Base-by-base conservation (phyloP, 2,113 vertebrate species). In the Chionodraco myersi region DNA sequence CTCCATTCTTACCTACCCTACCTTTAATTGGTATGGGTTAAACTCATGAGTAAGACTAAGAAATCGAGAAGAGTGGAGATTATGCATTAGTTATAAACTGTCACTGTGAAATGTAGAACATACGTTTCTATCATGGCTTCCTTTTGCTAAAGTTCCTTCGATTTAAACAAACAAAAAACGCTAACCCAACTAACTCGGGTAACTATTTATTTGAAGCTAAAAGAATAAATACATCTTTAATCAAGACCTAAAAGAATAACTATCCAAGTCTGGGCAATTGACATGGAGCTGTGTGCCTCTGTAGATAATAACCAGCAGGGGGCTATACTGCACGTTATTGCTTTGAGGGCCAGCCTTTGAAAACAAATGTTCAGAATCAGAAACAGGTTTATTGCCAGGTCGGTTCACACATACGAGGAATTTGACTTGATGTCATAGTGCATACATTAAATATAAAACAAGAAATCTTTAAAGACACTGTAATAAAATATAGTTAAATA, bases 301-400 rank as follows among this genome's bases (percentile, higher is more conserved):
- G 53, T 18, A 16, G 23, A 61, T 9, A 62, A 16, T 61, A 14
- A 11, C 90, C 92, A 91, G 81, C 83, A 92, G 90, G 72, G 86
- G 88, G 83, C 85, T 69, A 7, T 69, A 76, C 16, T 79, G 79
- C 71, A 64, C 23, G 10, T 79, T 59, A 2, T 13, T 56, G 30
- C 41, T 60, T 41, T 30, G 5, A 53, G 61, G 53, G 13, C 6
- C 45, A 14, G 6, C 53, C 64, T 79, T 23, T 30, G 41, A 30
- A 14, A 76, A 56, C 47, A 21, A 53, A 11, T 30, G 26, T 30
- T 30, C 26, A 30, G 26, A 30, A 30, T 30, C 26, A 30, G 26
- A 30, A 30, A 30, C 26, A 30, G 26, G 26, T 30, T 30, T 30
- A 30, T 30, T 30, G 26, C 26, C 26, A 30, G 26, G 26, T 30